These are phyloP conservation scores for Drosophila meridiana DNA, from an alignment of 2,888 invertebrate species.

Conservation along the genomic window DNA sequence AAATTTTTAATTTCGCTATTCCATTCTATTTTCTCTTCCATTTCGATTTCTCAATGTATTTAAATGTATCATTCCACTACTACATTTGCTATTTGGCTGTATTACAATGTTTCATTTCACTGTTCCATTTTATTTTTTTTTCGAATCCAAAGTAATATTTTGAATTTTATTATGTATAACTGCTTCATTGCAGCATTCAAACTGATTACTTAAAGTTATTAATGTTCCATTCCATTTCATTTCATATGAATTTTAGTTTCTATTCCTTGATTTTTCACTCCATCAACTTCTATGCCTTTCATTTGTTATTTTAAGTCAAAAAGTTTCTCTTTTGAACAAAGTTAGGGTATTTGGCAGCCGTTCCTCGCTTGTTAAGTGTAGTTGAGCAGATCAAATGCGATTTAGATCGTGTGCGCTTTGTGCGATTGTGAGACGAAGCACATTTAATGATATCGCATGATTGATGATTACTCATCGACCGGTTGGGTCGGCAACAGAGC, in stretches of 20 bases:
- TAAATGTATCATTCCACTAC: not conserved
- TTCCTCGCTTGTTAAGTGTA: not conserved
- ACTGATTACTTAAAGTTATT: not conserved
- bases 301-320: not conserved
- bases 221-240: not conserved
- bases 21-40: too few species aligned
- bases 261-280: not conserved
- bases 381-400: slow-evolving; percentile 49
- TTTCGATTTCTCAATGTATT: too few species aligned
- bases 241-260: not conserved
- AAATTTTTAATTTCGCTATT: not conserved
- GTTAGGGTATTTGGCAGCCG: slow-evolving; percentile 28
- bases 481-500: slow-evolving; percentile 47
- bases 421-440: slow-evolving; percentile 66
- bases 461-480: slow-evolving; percentile 82
- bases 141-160: not conserved
- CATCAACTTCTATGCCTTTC: too few species aligned
- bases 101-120: not conserved
- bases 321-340: not conserved
- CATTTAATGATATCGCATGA: slow-evolving; percentile 78
- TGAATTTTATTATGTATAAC: not conserved
- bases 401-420: slow-evolving; percentile 61
- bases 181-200: not conserved
- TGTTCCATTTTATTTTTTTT: not conserved
- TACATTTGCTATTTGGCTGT: not conserved